These are phyloP conservation scores for Tangara arthus DNA, from an alignment of 2,797 vertebrate species.

Conservation along the genomic window DNA sequence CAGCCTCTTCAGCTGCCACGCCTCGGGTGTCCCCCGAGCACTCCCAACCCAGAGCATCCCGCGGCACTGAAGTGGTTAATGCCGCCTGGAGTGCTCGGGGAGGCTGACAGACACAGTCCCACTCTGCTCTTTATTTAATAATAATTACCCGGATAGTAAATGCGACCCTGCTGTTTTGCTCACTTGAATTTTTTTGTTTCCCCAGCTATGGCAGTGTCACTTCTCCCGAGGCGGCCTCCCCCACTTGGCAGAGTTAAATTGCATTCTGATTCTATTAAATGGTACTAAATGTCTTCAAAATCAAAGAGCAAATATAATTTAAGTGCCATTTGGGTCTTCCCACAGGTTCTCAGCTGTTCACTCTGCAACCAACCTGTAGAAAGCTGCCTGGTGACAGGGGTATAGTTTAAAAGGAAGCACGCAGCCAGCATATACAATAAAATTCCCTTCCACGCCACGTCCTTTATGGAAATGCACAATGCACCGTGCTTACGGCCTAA, in stretches of 20 bases:
- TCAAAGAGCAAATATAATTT: slow-evolving; percentile 79
- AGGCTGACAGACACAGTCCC: neutral
- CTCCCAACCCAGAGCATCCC: neutral
- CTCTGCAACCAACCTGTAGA: slow-evolving; percentile 66
- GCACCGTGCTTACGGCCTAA: neutral
- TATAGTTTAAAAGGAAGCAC: slow-evolving; percentile 68
- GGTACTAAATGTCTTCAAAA: slow-evolving; percentile 71
- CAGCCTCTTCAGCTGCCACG: neutral
- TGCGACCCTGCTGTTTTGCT: slow-evolving; percentile 56
- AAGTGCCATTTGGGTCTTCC: slow-evolving; percentile 78
- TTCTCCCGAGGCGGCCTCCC: slow-evolving; percentile 60
- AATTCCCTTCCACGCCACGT: slow-evolving; percentile 58
- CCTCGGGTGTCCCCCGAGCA: neutral
- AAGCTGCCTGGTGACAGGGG: slow-evolving; percentile 71
- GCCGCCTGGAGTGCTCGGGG: neutral
- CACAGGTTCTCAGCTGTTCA: slow-evolving; percentile 71
- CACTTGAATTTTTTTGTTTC: slow-evolving; percentile 52
- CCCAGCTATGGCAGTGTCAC: slow-evolving; percentile 43
- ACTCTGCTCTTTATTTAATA: slow-evolving; percentile 44
- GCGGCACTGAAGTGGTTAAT: neutral
- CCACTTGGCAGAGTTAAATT: slow-evolving; percentile 63
- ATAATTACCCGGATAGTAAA: slow-evolving; percentile 51
- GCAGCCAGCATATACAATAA: slow-evolving; percentile 44
- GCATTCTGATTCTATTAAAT: slow-evolving; percentile 68
- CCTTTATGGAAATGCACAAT: slow-evolving; percentile 70